Conservation (phyloP, 2,797 vertebrate genomes). For the Phataginus tetradactyla region DNA sequence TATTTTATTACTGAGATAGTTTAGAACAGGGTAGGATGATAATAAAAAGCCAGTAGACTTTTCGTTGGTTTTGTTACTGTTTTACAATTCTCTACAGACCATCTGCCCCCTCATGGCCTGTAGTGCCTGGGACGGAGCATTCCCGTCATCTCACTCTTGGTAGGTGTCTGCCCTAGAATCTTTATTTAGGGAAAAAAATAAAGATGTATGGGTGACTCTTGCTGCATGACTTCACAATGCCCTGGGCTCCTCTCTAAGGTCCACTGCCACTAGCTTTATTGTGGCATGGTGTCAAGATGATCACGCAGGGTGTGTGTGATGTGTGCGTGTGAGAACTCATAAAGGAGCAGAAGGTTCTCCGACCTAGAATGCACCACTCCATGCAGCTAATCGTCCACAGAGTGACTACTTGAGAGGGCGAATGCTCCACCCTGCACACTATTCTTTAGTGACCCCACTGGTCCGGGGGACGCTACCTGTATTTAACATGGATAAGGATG, state of each 20-base stretch:
- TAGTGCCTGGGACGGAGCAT: neutral
- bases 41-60: neutral
- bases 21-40: neutral
- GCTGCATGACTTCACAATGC: neutral
- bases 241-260: neutral
- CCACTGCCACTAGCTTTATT: neutral
- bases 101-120: neutral
- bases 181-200: neutral
- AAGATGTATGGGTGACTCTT: neutral
- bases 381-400: neutral
- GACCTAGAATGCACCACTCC: neutral
- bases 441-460: neutral
- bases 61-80: neutral
- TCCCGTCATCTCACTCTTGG: neutral
- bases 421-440: neutral
- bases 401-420: neutral
- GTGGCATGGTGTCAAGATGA: neutral
- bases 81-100: neutral
- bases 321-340: accelerated
- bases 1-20: neutral
- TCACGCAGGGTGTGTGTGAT: neutral
- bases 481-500: neutral
- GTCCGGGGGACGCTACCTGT: neutral
- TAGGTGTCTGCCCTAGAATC: neutral
- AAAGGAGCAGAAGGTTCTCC: neutral